These are phyloP conservation scores for Nyctibius grandis DNA, from an alignment of 2,797 vertebrate genomes.

Conservation along the genomic window DNA sequence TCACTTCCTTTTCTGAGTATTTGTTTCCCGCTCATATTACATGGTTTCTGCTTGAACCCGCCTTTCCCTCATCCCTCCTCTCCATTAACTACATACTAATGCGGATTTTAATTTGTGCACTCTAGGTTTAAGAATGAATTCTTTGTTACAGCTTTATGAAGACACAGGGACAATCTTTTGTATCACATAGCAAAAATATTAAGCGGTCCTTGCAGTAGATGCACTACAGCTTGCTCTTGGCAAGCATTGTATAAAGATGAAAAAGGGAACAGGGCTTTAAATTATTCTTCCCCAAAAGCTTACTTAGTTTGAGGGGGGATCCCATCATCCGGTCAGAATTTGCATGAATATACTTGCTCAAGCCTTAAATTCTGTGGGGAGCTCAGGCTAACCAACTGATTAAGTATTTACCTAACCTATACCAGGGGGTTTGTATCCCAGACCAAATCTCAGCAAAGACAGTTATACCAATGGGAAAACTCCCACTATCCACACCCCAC, in stretches of 20 bases:
- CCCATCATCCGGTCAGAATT: neutral
- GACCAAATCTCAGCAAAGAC: neutral
- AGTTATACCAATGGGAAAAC: neutral
- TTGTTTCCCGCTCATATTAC: neutral
- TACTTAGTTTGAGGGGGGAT: neutral
- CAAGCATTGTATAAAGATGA: neutral
- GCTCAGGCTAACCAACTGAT: neutral
- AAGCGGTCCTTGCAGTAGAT: neutral
- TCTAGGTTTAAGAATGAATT: neutral
- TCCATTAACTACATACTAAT: neutral
- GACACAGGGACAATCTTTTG: neutral
- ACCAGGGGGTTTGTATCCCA: neutral
- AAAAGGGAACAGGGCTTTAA: neutral
- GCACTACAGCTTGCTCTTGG: neutral
- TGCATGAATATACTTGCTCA: neutral
- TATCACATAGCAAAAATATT: neutral
- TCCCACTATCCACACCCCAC: fast-evolving
- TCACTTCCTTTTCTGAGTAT: neutral
- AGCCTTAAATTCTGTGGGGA: neutral
- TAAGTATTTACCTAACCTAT: neutral
- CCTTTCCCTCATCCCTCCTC: neutral
- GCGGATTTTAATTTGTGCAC: neutral
- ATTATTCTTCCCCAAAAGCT: neutral
- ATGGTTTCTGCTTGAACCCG: neutral
- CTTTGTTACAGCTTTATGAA: neutral